Evolutionary conservation across 2,113 vertebrate species (phyloP).

Genomic region (Varanus salvator): DNA sequence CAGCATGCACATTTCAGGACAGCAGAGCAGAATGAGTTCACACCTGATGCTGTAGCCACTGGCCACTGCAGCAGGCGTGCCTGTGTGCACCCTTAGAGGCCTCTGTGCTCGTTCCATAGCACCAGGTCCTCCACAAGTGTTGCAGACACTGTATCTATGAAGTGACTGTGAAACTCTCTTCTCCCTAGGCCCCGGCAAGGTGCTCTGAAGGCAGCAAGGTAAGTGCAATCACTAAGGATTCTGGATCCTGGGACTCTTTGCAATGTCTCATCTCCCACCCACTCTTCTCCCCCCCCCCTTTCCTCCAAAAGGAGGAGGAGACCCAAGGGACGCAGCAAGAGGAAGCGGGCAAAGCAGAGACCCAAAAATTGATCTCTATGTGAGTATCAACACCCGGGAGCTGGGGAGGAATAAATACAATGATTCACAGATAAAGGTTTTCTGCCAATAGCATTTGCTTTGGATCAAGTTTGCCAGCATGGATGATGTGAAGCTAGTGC

Average conservation of each 20-base stretch:
- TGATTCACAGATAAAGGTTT: background rate
- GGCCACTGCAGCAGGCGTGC: background rate
- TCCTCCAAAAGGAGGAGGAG: conserved; percentile 79
- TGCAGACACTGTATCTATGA: background rate
- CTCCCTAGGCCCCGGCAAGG: conserved; percentile 69
- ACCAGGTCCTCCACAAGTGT: background rate
- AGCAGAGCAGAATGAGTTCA: background rate
- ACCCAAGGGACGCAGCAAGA: conserved; percentile 77
- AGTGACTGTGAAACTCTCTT: conserved; percentile 18
- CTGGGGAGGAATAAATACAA: conserved; percentile 11
- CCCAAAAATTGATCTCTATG: conserved; percentile 80
- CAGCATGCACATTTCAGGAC: no score
- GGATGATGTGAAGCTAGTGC: background rate
- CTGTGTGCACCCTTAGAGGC: background rate
- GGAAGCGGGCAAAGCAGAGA: conserved; percentile 78
- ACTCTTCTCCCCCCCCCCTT: conserved; percentile 57
- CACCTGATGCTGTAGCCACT: background rate
- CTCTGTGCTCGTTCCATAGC: background rate
- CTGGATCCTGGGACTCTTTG: background rate
- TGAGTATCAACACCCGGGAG: conserved; percentile 57
- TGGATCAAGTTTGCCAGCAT: background rate
- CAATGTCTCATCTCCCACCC: conserved; percentile 26
- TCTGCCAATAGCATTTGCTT: background rate
- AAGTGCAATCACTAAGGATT: conserved; percentile 15
- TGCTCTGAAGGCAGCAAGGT: conserved; percentile 72